phyloP scores from a whole-genome alignment of 2,888 invertebrate genomes.

The Bellardia pandia region DNA sequence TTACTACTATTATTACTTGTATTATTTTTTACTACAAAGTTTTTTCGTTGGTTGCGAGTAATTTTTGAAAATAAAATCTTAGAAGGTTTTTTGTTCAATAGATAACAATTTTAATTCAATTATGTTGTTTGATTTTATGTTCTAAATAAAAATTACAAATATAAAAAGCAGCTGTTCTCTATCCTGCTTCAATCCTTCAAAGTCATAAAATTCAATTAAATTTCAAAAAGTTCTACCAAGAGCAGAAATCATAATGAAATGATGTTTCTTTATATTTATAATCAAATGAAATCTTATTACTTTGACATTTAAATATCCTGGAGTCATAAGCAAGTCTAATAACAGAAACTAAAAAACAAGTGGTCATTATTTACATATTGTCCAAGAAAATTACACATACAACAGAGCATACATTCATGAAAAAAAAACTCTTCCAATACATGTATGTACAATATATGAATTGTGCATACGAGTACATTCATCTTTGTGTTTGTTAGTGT shows the following conservation, averaged over 20 bases:
- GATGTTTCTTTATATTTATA: constrained; percentile 51
- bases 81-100: constrained; percentile 31
- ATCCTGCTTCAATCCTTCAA: constrained; percentile 8
- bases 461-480: too few species aligned
- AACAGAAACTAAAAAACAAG: constrained; percentile 51
- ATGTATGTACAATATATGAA: too few species aligned
- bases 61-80: constrained; percentile 19
- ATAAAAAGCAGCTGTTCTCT: constrained; percentile 69
- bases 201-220: constrained; percentile 70
- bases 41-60: constrained; percentile 9
- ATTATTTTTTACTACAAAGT: constrained; percentile 15
- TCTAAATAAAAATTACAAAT: constrained; percentile 28
- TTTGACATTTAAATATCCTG: constrained; percentile 74
- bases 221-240: constrained; percentile 51
- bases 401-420: neutral
- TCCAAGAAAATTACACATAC: constrained; percentile 47
- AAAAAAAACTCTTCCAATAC: neutral
- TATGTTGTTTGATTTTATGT: constrained; percentile 71
- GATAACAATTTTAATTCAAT: constrained; percentile 71
- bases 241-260: constrained; percentile 62
- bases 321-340: constrained; percentile 51
- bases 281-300: constrained; percentile 76
- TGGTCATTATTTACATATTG: constrained; percentile 72
- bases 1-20: constrained; percentile 18
- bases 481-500: constrained; percentile 45